A percentile compares a stretch with the other conserved stretches of the same genome.
These are phyloP conservation scores for Pundamilia nyererei DNA, from an alignment of 2,113 vertebrate species.

Conservation along the genomic window DNA sequence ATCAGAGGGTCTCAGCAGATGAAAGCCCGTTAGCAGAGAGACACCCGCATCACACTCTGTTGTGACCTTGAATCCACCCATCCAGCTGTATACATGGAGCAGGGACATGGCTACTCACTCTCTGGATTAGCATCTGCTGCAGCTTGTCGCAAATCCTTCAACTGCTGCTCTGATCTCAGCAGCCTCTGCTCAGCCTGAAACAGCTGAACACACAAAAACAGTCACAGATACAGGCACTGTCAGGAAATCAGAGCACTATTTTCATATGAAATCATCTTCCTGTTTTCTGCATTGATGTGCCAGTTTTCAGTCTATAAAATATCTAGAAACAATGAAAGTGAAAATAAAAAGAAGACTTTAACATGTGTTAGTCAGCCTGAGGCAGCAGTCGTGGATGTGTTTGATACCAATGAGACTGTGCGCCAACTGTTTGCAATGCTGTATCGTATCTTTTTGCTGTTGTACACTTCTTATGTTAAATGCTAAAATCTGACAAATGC, in stretches of 20 bases:
- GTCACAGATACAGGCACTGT: neutral
- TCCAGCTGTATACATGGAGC: neutral
- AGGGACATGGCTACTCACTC: slow-evolving; percentile 76
- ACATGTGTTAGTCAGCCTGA: neutral
- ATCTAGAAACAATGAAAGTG: neutral
- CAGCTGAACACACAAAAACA: slow-evolving; percentile 67
- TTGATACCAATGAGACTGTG: rapidly evolving
- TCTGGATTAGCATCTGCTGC: slow-evolving; percentile 90
- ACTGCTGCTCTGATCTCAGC: slow-evolving; percentile 84
- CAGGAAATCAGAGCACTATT: neutral
- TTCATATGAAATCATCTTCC: neutral
- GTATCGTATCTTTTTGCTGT: rapidly evolving
- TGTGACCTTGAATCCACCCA: slow-evolving; percentile 14
- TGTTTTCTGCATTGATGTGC: neutral
- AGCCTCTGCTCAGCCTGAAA: slow-evolving; percentile 88
- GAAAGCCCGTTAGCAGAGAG: slow-evolving; percentile 27
- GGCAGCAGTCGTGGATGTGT: neutral
- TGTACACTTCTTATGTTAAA: neutral
- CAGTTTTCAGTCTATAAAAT: neutral
- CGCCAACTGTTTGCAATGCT: neutral
- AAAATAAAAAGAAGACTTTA: neutral
- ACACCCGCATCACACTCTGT: neutral
- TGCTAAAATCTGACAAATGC: neutral
- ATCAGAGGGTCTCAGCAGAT: slow-evolving; percentile 36
- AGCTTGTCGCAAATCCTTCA: slow-evolving; percentile 87